A percentile compares a stretch with the other conserved stretches of the same genome.
phyloP scores from a whole-genome alignment of 2,888 invertebrate species.

The Orthonychiurus folsomi region DNA sequence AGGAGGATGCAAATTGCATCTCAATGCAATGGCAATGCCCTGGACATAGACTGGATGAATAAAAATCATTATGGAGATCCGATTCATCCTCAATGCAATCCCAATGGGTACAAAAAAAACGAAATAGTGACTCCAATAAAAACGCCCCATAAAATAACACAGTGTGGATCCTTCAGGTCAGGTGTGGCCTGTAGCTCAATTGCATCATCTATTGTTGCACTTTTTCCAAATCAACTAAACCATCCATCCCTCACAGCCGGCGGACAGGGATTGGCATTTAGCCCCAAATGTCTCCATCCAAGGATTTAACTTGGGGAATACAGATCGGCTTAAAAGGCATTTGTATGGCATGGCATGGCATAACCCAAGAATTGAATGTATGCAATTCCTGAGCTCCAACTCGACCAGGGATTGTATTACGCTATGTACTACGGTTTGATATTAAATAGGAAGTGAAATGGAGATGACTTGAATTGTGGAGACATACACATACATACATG shows the following conservation, averaged over 20 bases:
- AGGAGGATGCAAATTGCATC: no score
- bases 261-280: no score
- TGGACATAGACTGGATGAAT: no score
- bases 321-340: not conserved
- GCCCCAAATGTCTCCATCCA: not conserved
- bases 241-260: no score
- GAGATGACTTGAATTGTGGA: not conserved
- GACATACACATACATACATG: no score
- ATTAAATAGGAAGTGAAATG: not conserved
- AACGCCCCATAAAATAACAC: slow-evolving; percentile 33
- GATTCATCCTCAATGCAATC: no score
- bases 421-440: no score
- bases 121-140: slow-evolving; percentile 23
- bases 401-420: not conserved
- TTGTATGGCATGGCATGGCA: no score
- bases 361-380: not conserved
- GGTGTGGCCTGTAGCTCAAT: not conserved
- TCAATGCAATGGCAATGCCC: no score
- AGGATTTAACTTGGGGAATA: not conserved
- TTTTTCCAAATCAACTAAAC: no score
- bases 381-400: not conserved
- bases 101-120: no score
- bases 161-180: not conserved
- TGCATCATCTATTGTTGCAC: not conserved
- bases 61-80: no score